Conservation (phyloP, 2,797 vertebrate species). For the Sebastes nivosus region DNA sequence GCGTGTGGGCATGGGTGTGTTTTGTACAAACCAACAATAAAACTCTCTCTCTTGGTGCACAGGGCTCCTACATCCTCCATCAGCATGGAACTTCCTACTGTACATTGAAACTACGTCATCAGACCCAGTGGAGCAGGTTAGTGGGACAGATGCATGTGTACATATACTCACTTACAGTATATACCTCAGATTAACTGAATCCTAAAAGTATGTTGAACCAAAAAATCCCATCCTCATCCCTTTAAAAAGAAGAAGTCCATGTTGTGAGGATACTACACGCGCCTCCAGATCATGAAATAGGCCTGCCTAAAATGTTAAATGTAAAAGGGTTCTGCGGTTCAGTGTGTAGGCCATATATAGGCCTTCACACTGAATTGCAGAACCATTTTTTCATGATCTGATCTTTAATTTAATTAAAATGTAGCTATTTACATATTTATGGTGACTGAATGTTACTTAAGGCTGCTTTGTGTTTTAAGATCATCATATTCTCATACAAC, state of each 20-base stretch:
- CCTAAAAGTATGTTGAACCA: not conserved
- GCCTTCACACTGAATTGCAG: not conserved
- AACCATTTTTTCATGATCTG: not conserved
- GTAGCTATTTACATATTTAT: not conserved
- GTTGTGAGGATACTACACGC: not conserved
- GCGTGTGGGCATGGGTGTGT: constrained; percentile 18
- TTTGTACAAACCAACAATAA: not conserved
- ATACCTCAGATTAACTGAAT: not conserved
- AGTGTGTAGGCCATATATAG: not conserved
- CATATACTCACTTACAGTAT: too few species aligned
- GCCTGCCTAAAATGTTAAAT: too few species aligned
- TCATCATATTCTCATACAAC: too few species aligned
- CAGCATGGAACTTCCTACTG: constrained; percentile 60
- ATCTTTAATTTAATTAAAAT: not conserved
- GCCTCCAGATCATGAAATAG: not conserved
- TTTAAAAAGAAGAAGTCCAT: not conserved
- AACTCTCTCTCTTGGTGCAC: not conserved
- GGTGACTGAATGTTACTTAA: not conserved
- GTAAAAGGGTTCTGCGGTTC: too few species aligned
- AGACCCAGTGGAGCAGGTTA: constrained; percentile 28
- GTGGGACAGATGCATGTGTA: not conserved
- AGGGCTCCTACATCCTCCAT: constrained; percentile 14
- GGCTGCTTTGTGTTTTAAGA: not conserved
- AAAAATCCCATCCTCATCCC: not conserved
- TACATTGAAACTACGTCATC: constrained; percentile 65